phyloP scores from a whole-genome alignment of 2,113 vertebrate genomes.

The Anarrhichthys ocellatus region DNA sequence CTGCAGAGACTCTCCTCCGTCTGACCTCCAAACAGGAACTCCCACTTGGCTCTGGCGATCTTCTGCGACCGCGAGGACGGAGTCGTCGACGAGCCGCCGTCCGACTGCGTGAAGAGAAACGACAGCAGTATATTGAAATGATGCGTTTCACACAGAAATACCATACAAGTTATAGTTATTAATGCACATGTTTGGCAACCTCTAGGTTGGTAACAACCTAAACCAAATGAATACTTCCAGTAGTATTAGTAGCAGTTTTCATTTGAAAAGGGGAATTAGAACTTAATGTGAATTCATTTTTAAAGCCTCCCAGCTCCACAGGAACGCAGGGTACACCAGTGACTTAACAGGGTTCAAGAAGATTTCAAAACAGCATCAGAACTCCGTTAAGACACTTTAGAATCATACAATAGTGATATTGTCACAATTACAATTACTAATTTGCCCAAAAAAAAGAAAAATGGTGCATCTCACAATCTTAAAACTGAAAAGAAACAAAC shows the following conservation, averaged over 20 bases:
- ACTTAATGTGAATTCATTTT: no score
- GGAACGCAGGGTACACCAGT: no score
- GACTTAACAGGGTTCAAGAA: background rate
- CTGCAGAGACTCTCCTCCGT: constrained; percentile 32
- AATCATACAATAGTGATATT: background rate
- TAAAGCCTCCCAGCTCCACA: no score
- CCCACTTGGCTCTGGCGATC: constrained; percentile 95
- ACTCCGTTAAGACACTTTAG: background rate
- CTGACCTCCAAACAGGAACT: constrained; percentile 93
- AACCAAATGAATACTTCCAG: background rate
- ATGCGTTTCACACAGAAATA: background rate
- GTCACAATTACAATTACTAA: background rate
- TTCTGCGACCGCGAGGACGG: constrained; percentile 89
- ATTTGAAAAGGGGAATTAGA: background rate
- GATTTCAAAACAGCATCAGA: background rate
- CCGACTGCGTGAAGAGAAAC: constrained; percentile 73
- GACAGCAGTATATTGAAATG: background rate
- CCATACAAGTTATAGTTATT: no score
- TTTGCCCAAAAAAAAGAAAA: background rate
- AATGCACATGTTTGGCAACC: background rate
- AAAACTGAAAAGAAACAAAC: background rate
- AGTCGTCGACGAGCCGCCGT: constrained; percentile 71
- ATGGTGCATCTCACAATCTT: no score
- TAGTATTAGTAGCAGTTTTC: background rate
- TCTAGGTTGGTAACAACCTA: background rate